phyloP scores from a whole-genome alignment of 2,113 vertebrate genomes.

The Tachysurus fulvidraco region DNA sequence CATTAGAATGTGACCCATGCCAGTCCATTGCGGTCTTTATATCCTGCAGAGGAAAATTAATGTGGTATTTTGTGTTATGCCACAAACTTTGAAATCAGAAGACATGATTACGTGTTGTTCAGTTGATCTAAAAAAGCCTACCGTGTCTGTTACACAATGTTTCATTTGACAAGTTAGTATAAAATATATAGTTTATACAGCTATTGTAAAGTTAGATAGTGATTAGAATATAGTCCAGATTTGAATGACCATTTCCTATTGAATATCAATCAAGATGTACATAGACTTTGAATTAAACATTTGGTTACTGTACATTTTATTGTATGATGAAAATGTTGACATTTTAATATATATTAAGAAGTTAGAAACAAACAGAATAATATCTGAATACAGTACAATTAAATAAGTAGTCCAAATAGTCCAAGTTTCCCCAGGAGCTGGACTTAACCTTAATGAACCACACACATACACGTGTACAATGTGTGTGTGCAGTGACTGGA shows the following conservation, averaged over 20 bases:
- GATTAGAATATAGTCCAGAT: neutral
- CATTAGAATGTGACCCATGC: neutral
- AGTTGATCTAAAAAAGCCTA: neutral
- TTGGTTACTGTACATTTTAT: neutral
- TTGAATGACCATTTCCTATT: neutral
- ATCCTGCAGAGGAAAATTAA: neutral
- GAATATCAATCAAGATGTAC: neutral
- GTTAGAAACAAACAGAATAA: neutral
- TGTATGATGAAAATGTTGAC: neutral
- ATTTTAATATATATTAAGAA: neutral
- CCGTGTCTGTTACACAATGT: neutral
- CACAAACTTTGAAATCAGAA: neutral
- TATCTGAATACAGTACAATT: neutral
- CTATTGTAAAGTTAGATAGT: neutral
- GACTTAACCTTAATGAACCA: neutral
- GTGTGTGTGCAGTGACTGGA: slow-evolving; percentile 24
- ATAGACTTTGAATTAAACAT: neutral
- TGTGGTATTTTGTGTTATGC: neutral
- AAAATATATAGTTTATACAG: neutral
- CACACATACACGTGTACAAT: neutral
- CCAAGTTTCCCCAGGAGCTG: neutral
- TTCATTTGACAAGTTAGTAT: neutral
- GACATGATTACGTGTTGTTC: neutral
- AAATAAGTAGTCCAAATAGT: slow-evolving; percentile 1
- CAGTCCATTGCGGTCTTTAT: neutral